Percentiles rank a stretch among this genome's conserved stretches.
Evolutionary conservation across 2,888 invertebrate genomes (phyloP).

Genomic region (Drosophila niveifrons): DNA sequence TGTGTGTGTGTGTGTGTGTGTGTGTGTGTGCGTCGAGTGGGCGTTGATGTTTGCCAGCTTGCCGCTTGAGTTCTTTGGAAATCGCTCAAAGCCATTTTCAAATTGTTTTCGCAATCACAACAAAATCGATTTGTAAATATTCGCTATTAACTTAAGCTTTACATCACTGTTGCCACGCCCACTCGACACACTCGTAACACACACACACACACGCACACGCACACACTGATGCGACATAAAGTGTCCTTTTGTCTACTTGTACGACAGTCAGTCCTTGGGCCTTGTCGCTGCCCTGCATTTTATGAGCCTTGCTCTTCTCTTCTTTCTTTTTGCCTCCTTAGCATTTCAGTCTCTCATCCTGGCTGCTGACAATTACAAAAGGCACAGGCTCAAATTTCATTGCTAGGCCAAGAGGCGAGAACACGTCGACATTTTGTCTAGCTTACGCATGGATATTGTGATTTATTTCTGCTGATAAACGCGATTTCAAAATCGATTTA

Average conservation of each 20-base stretch:
- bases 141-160: constrained; percentile 62
- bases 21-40: constrained; percentile 18
- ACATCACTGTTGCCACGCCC: constrained; percentile 31
- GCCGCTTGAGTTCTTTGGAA: constrained; percentile 61
- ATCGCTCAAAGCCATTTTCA: constrained; percentile 76
- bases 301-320: constrained; percentile 28
- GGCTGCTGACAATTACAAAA: constrained; percentile 39
- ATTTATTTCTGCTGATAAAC: constrained; percentile 67
- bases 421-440: constrained; percentile 33
- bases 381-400: constrained; percentile 42
- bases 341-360: not conserved
- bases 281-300: constrained; percentile 42
- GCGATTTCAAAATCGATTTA: constrained; percentile 66
- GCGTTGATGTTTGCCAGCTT: constrained; percentile 62
- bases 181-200: constrained; percentile 13
- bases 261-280: constrained; percentile 23
- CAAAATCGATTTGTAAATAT: constrained; percentile 74
- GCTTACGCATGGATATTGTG: constrained; percentile 47
- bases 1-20: constrained; percentile 2
- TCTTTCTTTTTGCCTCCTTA: not conserved
- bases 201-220: constrained; percentile 15
- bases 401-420: constrained; percentile 19
- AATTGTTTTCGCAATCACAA: constrained; percentile 76
- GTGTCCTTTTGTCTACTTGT: constrained; percentile 50
- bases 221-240: constrained; percentile 28